These are phyloP conservation scores for Vireo altiloquus DNA, from an alignment of 2,113 vertebrate genomes.

Conservation along the genomic window DNA sequence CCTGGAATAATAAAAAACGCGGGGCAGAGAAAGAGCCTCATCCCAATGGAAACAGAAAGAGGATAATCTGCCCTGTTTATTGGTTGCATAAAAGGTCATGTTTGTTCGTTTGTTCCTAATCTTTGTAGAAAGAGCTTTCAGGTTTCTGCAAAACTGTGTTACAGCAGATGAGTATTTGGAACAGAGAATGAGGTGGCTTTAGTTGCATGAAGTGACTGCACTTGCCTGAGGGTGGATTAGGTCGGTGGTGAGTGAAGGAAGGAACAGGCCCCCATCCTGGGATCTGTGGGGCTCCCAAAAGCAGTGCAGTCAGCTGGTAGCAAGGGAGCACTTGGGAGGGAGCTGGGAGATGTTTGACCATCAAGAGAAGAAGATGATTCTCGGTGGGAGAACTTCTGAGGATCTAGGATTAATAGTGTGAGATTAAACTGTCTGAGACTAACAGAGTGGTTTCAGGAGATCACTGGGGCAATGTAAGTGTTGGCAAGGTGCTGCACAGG, in stretches of 20 bases:
- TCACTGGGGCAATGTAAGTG: background rate
- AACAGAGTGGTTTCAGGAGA: background rate
- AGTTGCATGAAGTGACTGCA: background rate
- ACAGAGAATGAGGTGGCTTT: background rate
- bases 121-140: background rate
- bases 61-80: background rate
- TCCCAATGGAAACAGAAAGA: background rate
- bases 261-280: background rate
- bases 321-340: background rate
- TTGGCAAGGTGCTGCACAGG: background rate
- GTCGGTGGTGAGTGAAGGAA: background rate
- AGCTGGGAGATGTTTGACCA: background rate
- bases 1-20: background rate
- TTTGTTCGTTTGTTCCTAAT: background rate
- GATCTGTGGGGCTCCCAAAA: background rate
- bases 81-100: background rate
- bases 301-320: background rate
- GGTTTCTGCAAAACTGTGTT: background rate
- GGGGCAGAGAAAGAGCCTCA: background rate
- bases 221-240: background rate
- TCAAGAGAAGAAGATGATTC: background rate
- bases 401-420: fast-evolving
- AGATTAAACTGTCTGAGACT: background rate
- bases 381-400: background rate
- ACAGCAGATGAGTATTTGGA: background rate